Evolutionary conservation across 1,140 invertebrate genomes (phyloP).

Genomic region (Ctenoplectra terminalis): DNA sequence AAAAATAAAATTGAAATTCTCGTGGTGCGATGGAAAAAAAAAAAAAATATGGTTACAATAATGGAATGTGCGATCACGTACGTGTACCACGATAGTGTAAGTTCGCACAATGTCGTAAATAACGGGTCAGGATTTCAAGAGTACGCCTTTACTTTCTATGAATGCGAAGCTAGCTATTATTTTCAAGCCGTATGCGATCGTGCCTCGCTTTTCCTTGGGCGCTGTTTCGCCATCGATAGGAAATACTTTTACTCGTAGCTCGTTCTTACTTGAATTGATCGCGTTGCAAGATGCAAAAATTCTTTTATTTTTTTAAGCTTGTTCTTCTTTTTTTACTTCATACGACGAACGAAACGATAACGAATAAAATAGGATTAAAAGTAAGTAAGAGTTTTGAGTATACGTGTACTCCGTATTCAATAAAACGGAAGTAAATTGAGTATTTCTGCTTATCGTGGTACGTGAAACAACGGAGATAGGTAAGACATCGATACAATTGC

Average conservation of each 20-base stretch:
- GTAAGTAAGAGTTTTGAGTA: background rate
- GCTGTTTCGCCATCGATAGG: conserved; percentile 47
- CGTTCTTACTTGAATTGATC: background rate
- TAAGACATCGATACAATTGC: background rate
- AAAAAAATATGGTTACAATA: background rate
- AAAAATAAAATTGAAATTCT: background rate
- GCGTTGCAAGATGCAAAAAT: background rate
- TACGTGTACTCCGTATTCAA: no score
- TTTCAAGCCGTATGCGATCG: conserved; percentile 41
- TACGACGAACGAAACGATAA: background rate
- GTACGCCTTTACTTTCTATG: conserved; percentile 47
- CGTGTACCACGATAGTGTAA: background rate
- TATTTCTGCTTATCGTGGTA: background rate
- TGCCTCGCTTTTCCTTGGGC: conserved; percentile 46
- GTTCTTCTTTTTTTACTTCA: background rate
- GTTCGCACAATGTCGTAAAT: conserved; percentile 38
- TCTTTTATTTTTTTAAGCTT: no score
- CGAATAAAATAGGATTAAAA: background rate
- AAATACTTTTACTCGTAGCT: background rate
- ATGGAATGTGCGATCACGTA: background rate
- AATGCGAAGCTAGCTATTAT: conserved; percentile 52
- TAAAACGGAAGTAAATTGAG: background rate
- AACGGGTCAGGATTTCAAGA: conserved; percentile 44
- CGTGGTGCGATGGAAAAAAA: background rate
- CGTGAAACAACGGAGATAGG: background rate